Percentiles rank a stretch among this genome's conserved stretches.
Conservation (phyloP, 2,113 vertebrate species). For the Colinus virginianus region DNA sequence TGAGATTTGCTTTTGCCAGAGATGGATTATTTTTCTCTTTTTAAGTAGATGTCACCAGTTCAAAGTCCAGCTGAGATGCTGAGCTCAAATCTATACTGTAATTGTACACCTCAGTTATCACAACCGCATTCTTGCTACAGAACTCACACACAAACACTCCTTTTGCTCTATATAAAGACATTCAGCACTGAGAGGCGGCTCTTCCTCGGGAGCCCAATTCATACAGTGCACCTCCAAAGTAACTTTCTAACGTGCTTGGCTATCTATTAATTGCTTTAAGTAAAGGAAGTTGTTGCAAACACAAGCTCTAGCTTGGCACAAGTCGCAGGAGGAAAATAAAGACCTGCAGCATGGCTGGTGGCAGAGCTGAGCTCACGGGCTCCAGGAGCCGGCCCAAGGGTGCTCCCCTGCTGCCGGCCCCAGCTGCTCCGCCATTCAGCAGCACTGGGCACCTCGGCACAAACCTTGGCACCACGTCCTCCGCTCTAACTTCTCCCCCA, state of each 20-base stretch:
- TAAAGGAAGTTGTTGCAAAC: neutral
- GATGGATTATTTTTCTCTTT: neutral
- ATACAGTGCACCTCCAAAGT: neutral
- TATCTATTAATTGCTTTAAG: neutral
- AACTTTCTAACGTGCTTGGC: neutral
- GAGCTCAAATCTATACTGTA: neutral
- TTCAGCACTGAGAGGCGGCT: neutral
- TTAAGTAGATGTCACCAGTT: neutral
- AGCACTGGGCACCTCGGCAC: neutral
- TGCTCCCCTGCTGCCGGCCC: slow-evolving; percentile 13
- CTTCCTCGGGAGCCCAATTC: neutral
- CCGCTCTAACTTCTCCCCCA: slow-evolving; percentile 46
- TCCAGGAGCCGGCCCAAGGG: slow-evolving; percentile 28
- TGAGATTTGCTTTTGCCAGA: neutral
- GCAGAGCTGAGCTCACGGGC: neutral
- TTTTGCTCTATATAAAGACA: neutral
- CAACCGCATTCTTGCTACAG: rapidly evolving
- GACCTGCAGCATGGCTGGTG: neutral
- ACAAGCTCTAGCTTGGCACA: neutral
- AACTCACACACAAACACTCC: neutral
- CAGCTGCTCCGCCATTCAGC: slow-evolving; percentile 31
- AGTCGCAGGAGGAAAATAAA: neutral
- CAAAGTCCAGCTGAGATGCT: neutral
- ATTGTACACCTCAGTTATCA: neutral
- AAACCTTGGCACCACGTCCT: slow-evolving; percentile 58